Evolutionary conservation across 2,797 vertebrate genomes (phyloP).

Genomic region (Pygocentrus nattereri): DNA sequence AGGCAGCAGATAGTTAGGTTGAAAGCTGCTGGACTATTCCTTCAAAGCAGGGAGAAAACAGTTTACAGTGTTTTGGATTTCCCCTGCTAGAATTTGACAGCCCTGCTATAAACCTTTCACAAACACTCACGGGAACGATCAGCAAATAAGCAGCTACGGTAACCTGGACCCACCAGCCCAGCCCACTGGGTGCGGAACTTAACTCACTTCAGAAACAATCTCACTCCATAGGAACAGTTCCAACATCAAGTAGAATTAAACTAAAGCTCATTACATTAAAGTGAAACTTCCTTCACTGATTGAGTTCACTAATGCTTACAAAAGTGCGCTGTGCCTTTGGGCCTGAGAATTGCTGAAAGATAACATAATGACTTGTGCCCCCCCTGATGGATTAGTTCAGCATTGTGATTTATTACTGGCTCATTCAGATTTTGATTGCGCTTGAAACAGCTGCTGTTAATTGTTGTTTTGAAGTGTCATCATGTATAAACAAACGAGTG

Average conservation of each 20-base stretch:
- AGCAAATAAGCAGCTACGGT: slow-evolving; percentile 2
- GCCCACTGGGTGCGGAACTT: background rate
- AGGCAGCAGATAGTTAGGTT: too few species aligned
- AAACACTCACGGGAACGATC: background rate
- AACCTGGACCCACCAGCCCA: background rate
- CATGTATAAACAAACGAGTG: background rate
- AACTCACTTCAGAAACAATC: background rate
- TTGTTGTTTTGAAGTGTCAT: background rate
- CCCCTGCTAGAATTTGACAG: background rate
- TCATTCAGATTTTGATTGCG: background rate
- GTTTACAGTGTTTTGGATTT: background rate
- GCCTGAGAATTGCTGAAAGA: background rate
- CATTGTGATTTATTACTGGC: background rate
- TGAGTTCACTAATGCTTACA: background rate
- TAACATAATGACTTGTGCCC: background rate
- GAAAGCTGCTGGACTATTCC: too few species aligned
- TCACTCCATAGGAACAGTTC: background rate
- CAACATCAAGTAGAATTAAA: background rate
- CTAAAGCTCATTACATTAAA: slow-evolving; percentile 2
- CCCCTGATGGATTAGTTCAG: background rate
- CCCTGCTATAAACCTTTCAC: background rate
- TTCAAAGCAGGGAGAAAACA: background rate
- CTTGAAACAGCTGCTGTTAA: background rate
- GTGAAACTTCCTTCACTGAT: background rate
- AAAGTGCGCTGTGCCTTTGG: background rate